Base-by-base conservation (phyloP, 2,113 vertebrate species). In the Ctenodactylus gundi region DNA sequence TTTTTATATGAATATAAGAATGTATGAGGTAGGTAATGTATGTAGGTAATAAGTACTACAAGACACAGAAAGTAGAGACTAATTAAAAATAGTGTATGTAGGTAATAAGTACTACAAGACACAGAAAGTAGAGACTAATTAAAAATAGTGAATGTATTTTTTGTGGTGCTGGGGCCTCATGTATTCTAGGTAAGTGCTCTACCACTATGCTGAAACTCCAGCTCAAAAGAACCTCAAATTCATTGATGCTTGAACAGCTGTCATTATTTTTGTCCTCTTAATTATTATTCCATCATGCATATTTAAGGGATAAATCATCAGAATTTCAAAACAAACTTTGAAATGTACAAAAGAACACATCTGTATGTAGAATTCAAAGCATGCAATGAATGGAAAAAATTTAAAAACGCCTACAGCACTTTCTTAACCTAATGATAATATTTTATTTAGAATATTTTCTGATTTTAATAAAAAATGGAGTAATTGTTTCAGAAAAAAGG, bases 381-480 rank as follows among this genome's bases (percentile, higher is more conserved):
- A 44, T 2, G 13, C 57, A 5, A 5, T 31, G 34, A 90, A 51
- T 62, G 23, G 36, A 49, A 82, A 78, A 39, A 89, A 77, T 72
- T 76, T 83, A 21, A 44, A 76, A 55, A 27, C 82, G 13, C 44
- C 21, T 58, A 80, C 31, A 89, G 20, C 15, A 10, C 23, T 65
- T 90, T 84, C 83, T 41, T n/a, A 88, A 96, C 73, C 57, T 64
- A 27, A 29, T 68, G 17, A 89, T 78, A 68, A 64, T 80, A 25
- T 72, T 90, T 92, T 89, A 82, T 86, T 90, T 96, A 88, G 41
- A 76, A 49, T 82, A 76, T 68, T 2, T 5, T 88, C 11, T 85
- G 5, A 3, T 51, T 90, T 87, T 90, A 25, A 27, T 25, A 92
- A 88, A 68, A 80, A 57, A 60, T 34, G 13, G 58, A 89, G 39